Conservation (phyloP, 2,888 invertebrate genomes). For the Acleris cristana region DNA sequence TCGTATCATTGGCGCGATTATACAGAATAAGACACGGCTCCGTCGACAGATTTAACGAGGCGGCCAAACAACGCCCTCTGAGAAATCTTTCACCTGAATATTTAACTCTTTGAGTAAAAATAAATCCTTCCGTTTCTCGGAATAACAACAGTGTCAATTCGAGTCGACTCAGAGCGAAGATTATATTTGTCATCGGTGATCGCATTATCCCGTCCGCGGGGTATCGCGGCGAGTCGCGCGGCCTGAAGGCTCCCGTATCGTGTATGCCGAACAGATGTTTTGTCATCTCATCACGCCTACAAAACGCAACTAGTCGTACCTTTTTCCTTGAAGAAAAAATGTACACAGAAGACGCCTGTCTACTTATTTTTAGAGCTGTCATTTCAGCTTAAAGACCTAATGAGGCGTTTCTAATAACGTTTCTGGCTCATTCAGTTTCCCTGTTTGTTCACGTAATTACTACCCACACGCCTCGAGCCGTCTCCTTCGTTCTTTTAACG, state of each 20-base stretch:
- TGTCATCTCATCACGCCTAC: slow-evolving; percentile 64
- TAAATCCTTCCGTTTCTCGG: slow-evolving; percentile 78
- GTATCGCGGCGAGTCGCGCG: slow-evolving; percentile 67
- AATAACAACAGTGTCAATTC: slow-evolving; percentile 81
- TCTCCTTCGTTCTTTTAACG: slow-evolving; percentile 38
- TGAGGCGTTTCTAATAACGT: slow-evolving; percentile 79
- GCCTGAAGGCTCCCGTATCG: slow-evolving; percentile 56
- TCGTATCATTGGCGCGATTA: slow-evolving; percentile 82
- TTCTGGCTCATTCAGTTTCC: slow-evolving; percentile 68
- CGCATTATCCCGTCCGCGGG: slow-evolving; percentile 75
- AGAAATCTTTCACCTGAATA: slow-evolving; percentile 82
- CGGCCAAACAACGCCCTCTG: slow-evolving; percentile 72
- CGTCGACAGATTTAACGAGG: slow-evolving; percentile 77
- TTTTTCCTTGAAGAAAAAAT: slow-evolving; percentile 58
- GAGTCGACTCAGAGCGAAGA: slow-evolving; percentile 77
- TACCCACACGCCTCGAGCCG: slow-evolving; percentile 50
- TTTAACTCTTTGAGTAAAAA: slow-evolving; percentile 82
- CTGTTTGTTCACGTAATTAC: slow-evolving; percentile 75
- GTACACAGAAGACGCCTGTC: slow-evolving; percentile 58
- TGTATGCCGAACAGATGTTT: slow-evolving; percentile 70
- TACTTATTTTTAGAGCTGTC: slow-evolving; percentile 78
- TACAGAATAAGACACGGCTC: slow-evolving; percentile 61
- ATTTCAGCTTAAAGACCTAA: slow-evolving; percentile 78
- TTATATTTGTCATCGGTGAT: slow-evolving; percentile 81
- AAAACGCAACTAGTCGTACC: slow-evolving; percentile 57